Evolutionary conservation across 2,888 invertebrate genomes (phyloP), one percentile per base, ranked within the genome.

Genomic region (Aricia artaxerxes): DNA sequence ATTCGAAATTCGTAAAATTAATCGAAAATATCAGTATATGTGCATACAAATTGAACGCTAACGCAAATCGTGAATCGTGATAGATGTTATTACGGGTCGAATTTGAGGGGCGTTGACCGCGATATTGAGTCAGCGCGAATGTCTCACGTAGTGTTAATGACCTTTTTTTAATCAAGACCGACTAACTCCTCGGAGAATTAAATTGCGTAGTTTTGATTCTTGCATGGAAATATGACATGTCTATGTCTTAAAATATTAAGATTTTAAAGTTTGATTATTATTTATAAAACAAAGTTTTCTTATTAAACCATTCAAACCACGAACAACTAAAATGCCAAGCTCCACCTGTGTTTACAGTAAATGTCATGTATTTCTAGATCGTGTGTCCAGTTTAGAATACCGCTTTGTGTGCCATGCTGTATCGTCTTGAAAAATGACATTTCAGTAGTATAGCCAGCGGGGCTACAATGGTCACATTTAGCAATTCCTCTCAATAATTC

Each of bases 101-200:
- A 88, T 87, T 88, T 85, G 89, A 76, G 89, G 93, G 92, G 90
- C 94, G 90, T 90, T 90, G 94, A 93, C 94, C 94, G 92, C 89
- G 92, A 91, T 92, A 92, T 92, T 92, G 91, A 93, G 88, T 90
- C 89, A 90, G 91, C 93, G 94, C 93, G 92, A 94, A 93, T 93
- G 93, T 94, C 94, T 93, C 91, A 88, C 90, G 90, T 89, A 90
- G 92, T 91, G 94, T 94, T 93, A 93, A 92, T 93, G 93, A 94
- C 93, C 93, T 92, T 93, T 92, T 77, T 79, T 93, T 94, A 91
- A 91, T 88, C 90, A 91, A 91, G 88, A 89, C 90, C 87, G 90
- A 89, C 88, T 80, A 82, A 64, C 79, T 79, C 80, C 80, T 53
- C 38, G 79, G 72, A 73, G 78, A 78, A 79, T 83, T 80, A 77